Conservation (phyloP, 2,113 vertebrate genomes). For the Etheostoma spectabile region DNA sequence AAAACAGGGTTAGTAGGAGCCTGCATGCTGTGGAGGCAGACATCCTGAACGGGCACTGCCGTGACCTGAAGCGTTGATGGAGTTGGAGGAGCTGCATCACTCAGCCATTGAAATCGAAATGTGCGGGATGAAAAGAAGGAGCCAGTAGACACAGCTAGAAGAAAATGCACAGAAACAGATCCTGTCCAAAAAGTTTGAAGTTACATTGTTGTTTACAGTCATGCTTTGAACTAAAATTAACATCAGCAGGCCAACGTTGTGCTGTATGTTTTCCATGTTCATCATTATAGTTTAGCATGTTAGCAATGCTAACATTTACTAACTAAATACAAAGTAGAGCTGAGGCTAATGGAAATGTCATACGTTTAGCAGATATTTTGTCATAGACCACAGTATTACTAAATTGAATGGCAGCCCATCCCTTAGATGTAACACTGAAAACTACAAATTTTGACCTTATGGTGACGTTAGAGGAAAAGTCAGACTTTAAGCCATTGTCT, state of each 20-base stretch:
- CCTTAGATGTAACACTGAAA: neutral
- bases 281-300: neutral
- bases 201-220: neutral
- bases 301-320: neutral
- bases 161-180: neutral
- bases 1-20: slow-evolving; percentile 46
- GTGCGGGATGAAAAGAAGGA: slow-evolving; percentile 23
- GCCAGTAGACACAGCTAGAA: neutral
- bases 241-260: neutral
- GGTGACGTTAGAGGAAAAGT: neutral
- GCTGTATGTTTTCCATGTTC: neutral
- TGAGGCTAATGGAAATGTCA: neutral
- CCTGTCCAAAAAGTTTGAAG: neutral
- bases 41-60: slow-evolving; percentile 73
- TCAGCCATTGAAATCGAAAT: slow-evolving; percentile 64
- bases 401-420: neutral
- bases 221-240: neutral
- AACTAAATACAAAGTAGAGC: neutral
- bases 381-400: neutral
- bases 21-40: slow-evolving; percentile 63
- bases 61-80: slow-evolving; percentile 80
- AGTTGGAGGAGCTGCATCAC: slow-evolving; percentile 69
- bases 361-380: neutral
- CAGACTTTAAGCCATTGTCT: neutral
- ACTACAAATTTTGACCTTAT: neutral